These are phyloP conservation scores for Drosophila longiperda DNA, from an alignment of 2,888 invertebrate species.

Conservation along the genomic window DNA sequence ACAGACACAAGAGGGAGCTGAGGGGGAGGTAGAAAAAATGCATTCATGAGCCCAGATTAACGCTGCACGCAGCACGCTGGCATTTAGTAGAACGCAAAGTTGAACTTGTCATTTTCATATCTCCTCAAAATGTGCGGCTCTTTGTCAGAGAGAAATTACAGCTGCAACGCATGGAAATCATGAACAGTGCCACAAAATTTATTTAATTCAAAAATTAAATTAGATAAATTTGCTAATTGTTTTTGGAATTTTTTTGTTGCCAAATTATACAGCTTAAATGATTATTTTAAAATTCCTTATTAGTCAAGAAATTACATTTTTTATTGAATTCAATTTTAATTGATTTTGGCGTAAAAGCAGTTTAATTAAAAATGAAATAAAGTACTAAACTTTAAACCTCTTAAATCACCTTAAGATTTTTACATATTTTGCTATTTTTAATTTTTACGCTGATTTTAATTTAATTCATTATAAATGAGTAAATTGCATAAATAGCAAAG, in stretches of 20 bases:
- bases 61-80: conserved; percentile 59
- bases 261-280: background rate
- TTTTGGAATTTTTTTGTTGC: background rate
- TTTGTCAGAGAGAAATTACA: conserved; percentile 48
- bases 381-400: background rate
- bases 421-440: no score
- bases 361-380: background rate
- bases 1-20: background rate
- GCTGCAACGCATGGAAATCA: conserved; percentile 19
- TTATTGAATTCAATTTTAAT: background rate
- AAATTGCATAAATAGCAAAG: no score
- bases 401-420: background rate
- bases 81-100: conserved; percentile 73
- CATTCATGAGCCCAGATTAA: conserved; percentile 55
- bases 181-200: conserved; percentile 35
- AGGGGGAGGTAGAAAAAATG: conserved; percentile 19
- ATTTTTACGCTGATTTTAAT: no score
- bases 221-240: background rate
- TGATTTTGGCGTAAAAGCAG: background rate
- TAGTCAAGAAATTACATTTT: background rate
- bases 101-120: conserved; percentile 78
- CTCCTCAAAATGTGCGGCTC: conserved; percentile 76
- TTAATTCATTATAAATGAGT: background rate
- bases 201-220: background rate
- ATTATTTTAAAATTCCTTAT: background rate